phyloP scores from a whole-genome alignment of 1,140 invertebrate species.

The Drosophila pseudoananassae region DNA sequence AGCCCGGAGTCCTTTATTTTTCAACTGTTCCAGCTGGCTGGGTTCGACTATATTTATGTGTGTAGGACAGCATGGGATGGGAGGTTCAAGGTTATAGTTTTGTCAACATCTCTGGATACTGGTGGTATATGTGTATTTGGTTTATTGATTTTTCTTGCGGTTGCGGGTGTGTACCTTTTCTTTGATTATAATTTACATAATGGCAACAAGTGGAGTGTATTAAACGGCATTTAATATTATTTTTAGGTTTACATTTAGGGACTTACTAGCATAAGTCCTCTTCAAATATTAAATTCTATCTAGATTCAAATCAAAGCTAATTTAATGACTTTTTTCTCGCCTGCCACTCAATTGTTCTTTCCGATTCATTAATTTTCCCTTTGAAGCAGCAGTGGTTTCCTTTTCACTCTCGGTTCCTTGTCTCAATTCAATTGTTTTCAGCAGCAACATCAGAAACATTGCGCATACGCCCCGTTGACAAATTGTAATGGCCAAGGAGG shows the following conservation, averaged over 20 bases:
- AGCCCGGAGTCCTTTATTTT: conserved; percentile 36
- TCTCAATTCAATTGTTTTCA: conserved; percentile 43
- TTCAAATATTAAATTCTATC: conserved; percentile 7
- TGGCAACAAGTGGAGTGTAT: conserved; percentile 35
- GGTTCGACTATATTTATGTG: not conserved
- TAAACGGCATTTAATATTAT: not conserved
- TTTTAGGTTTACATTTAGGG: too few relatives aligned
- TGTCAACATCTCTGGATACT: conserved; percentile 44
- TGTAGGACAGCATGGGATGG: not conserved
- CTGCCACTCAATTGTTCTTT: conserved; percentile 36
- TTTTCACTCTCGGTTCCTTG: conserved; percentile 47
- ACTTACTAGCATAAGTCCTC: too few relatives aligned
- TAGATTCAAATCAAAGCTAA: conserved; percentile 30
- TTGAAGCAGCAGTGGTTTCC: conserved; percentile 41
- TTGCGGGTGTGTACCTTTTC: conserved; percentile 5
- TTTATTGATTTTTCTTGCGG: conserved; percentile 45
- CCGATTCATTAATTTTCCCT: conserved; percentile 45
- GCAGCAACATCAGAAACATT: conserved; percentile 36
- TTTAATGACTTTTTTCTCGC: conserved; percentile 21
- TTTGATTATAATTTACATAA: conserved; percentile 51
- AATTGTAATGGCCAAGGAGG: conserved; percentile 48
- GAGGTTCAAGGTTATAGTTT: conserved; percentile 46
- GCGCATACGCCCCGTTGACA: conserved; percentile 65
- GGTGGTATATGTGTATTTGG: conserved; percentile 36
- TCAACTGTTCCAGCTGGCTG: conserved; percentile 24